A percentile compares a stretch with the other conserved stretches of the same genome.
Evolutionary conservation across 1,140 invertebrate genomes (phyloP).

Genomic region (Bicyclus anynana): DNA sequence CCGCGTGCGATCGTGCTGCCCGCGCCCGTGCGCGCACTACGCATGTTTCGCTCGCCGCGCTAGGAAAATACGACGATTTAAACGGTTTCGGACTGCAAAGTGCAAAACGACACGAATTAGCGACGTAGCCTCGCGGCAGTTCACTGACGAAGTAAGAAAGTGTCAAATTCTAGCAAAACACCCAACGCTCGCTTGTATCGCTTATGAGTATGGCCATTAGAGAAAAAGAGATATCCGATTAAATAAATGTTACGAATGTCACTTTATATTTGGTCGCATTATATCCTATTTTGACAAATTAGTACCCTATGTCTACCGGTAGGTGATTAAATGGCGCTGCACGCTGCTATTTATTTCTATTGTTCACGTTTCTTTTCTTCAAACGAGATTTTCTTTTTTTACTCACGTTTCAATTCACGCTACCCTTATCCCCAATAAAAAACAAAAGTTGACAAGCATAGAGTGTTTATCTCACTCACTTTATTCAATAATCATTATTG

Average conservation of each 20-base stretch:
- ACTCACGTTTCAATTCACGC: constrained; percentile 30
- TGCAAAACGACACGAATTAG: constrained; percentile 56
- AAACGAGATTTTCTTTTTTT: constrained; percentile 42
- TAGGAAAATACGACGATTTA: constrained; percentile 36
- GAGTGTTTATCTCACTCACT: too few species aligned
- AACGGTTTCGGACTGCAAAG: constrained; percentile 44
- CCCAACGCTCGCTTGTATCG: constrained; percentile 18
- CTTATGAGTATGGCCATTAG: constrained; percentile 12
- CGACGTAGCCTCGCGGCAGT: constrained; percentile 64
- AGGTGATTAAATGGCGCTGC: constrained; percentile 56
- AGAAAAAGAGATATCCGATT: constrained; percentile 44
- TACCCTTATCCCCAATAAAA: too few species aligned
- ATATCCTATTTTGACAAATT: constrained; percentile 74
- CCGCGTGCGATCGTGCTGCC: neutral
- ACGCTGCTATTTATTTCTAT: too few species aligned
- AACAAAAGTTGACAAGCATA: too few species aligned
- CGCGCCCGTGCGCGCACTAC: neutral
- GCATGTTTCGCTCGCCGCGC: neutral
- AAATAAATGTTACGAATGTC: constrained; percentile 24
- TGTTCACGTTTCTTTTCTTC: too few species aligned
- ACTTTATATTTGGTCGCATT: constrained; percentile 42
- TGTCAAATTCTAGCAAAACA: constrained; percentile 28
- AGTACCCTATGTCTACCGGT: constrained; percentile 61
- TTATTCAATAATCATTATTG: too few species aligned
- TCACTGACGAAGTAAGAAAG: constrained; percentile 32